Conservation (phyloP, 2,888 invertebrate genomes). For the Heliconius hortense region DNA sequence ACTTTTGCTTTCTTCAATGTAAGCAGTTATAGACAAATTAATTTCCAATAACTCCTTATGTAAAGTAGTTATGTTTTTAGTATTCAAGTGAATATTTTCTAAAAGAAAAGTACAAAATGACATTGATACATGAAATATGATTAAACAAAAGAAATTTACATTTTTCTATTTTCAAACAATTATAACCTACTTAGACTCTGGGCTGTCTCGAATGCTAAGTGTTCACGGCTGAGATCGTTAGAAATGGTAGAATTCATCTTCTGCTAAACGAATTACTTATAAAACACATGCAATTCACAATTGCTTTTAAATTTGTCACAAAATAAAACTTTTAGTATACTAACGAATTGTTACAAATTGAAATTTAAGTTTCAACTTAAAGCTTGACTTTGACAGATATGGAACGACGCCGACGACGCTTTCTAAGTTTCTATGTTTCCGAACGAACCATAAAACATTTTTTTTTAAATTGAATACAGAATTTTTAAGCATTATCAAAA, state of each 20-base stretch:
- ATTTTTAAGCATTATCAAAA: neutral
- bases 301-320: slow-evolving; percentile 11
- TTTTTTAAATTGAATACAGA: neutral
- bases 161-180: slow-evolving; percentile 69
- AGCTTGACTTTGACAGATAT: slow-evolving; percentile 26
- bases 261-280: slow-evolving; percentile 49
- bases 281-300: slow-evolving; percentile 49
- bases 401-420: slow-evolving; percentile 12
- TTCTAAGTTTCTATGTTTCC: neutral
- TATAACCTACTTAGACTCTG: slow-evolving; percentile 75
- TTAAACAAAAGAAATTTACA: slow-evolving; percentile 53
- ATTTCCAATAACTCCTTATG: slow-evolving; percentile 72
- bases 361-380: slow-evolving; percentile 21
- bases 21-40: slow-evolving; percentile 72
- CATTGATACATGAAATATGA: slow-evolving; percentile 40
- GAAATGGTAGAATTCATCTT: slow-evolving; percentile 77
- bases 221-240: slow-evolving; percentile 68
- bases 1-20: slow-evolving; percentile 70
- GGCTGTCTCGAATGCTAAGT: slow-evolving; percentile 66
- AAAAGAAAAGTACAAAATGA: slow-evolving; percentile 21
- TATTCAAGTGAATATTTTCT: slow-evolving; percentile 70
- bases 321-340: neutral
- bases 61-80: slow-evolving; percentile 61
- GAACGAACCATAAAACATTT: neutral
- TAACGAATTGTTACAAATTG: slow-evolving; percentile 15